Conservation (phyloP, 2,888 invertebrate genomes). For the Neoscelio sp. region DNA sequence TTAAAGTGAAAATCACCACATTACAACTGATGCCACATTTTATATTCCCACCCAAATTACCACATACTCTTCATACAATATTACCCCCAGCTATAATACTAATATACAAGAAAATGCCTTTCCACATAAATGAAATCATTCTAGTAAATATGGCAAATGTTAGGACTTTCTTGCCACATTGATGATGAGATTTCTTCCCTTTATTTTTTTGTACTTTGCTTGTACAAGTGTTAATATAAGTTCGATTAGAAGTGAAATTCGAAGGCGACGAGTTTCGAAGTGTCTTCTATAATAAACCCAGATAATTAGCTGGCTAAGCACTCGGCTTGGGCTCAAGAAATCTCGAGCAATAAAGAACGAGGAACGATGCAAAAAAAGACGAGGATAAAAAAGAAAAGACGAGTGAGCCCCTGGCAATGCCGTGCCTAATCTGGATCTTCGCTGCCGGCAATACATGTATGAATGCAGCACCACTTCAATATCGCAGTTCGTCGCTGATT, state of each 20-base stretch:
- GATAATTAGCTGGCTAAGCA: slow-evolving; percentile 66
- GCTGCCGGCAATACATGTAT: slow-evolving; percentile 63
- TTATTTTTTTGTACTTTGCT: too few relatives aligned
- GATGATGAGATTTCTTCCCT: too few relatives aligned
- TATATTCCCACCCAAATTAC: too few relatives aligned
- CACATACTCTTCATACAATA: too few relatives aligned
- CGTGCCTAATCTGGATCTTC: slow-evolving; percentile 70
- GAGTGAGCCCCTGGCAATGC: slow-evolving; percentile 45
- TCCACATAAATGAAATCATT: too few relatives aligned
- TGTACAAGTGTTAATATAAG: background rate
- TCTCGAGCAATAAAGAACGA: slow-evolving; percentile 28
- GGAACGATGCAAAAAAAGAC: slow-evolving; percentile 36
- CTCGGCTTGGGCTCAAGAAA: slow-evolving; percentile 17
- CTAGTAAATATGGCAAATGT: too few relatives aligned
- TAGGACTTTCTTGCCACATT: too few relatives aligned
- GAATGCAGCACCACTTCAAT: slow-evolving; percentile 65
- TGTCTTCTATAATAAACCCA: slow-evolving; percentile 48
- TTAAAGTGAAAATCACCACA: too few relatives aligned
- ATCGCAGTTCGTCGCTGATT: slow-evolving; percentile 45
- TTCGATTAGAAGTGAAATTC: slow-evolving; percentile 16
- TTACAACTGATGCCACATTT: too few relatives aligned
- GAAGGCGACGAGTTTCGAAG: slow-evolving; percentile 17
- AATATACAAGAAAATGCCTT: too few relatives aligned
- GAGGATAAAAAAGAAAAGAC: slow-evolving; percentile 36
- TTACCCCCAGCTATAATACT: too few relatives aligned